Evolutionary conservation across 2,113 vertebrate species (phyloP).

Genomic region (Nothobranchius furzeri): DNA sequence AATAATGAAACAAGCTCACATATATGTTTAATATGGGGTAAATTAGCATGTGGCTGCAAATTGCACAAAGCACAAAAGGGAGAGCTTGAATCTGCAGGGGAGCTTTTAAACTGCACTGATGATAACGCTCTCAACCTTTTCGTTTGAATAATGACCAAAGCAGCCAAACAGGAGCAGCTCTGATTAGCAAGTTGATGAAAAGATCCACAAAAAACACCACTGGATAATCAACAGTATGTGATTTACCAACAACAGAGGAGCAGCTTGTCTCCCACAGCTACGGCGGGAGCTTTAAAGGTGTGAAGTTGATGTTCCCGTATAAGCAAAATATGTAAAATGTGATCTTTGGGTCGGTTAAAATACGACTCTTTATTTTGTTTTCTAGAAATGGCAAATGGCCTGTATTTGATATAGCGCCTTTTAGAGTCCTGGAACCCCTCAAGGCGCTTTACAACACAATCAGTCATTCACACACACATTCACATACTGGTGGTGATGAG

Average conservation of each 20-base stretch:
- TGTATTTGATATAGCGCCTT: too few relatives aligned
- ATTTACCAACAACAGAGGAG: background rate
- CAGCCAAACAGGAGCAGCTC: background rate
- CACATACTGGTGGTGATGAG: too few relatives aligned
- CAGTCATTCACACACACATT: too few relatives aligned
- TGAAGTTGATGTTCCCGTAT: background rate
- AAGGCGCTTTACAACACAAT: too few relatives aligned
- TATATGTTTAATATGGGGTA: background rate
- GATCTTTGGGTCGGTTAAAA: background rate
- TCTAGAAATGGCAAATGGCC: too few relatives aligned
- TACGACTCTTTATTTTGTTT: too few relatives aligned
- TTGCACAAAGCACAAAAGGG: background rate
- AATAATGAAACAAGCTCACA: background rate
- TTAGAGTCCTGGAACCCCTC: too few relatives aligned
- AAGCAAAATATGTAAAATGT: background rate
- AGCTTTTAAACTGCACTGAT: background rate
- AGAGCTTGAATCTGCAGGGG: background rate
- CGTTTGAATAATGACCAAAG: constrained; percentile 1
- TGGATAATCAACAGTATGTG: background rate
- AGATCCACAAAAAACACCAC: background rate
- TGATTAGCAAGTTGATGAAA: background rate
- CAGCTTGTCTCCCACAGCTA: background rate
- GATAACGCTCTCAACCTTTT: background rate
- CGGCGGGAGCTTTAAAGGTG: background rate
- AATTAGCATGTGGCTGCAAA: background rate